These are phyloP conservation scores for Dromococcyx pavoninus DNA, from an alignment of 2,797 vertebrate genomes.

Conservation along the genomic window DNA sequence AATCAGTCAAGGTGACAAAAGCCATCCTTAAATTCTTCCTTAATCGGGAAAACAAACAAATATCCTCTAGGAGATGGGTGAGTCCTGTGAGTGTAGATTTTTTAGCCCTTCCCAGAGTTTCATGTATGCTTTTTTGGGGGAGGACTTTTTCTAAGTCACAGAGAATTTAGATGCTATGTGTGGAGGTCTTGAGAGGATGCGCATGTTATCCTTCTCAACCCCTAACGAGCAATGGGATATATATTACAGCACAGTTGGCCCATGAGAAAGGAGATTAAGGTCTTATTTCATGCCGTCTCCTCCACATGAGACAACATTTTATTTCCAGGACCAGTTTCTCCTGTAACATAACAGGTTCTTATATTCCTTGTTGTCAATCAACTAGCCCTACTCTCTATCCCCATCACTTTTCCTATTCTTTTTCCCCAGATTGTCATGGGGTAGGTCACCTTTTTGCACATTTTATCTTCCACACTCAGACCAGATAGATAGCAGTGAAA, in stretches of 20 bases:
- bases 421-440: not conserved
- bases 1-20: not conserved
- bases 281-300: not conserved
- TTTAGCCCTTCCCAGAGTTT: not conserved
- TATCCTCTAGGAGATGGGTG: not conserved
- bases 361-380: not conserved
- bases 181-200: not conserved
- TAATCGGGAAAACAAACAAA: not conserved
- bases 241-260: not conserved
- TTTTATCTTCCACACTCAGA: not conserved
- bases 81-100: not conserved
- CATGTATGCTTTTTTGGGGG: fast-evolving
- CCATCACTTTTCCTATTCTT: not conserved
- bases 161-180: not conserved
- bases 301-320: not conserved
- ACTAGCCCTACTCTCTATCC: not conserved
- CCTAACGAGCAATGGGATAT: not conserved
- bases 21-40: not conserved
- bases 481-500: not conserved
- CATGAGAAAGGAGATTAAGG: not conserved
- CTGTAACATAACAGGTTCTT: not conserved
- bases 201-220: not conserved
- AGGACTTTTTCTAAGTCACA: not conserved
- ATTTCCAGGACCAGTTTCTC: not conserved
- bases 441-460: not conserved